Base-by-base conservation (phyloP, 2,797 vertebrate species). In the Helarctos malayanus region DNA sequence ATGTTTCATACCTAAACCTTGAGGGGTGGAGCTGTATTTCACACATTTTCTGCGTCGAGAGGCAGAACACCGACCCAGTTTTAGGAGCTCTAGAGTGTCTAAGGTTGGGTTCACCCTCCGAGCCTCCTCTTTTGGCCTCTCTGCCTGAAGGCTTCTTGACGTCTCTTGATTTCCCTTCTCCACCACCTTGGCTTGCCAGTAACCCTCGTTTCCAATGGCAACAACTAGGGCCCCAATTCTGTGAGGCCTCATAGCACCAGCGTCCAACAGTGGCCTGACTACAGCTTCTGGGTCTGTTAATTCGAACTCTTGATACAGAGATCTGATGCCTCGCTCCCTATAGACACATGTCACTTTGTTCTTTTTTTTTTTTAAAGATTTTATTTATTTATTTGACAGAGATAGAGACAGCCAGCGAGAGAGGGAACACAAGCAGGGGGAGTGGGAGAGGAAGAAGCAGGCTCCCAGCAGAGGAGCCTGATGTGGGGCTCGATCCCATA, bases 61-160 rank as follows among this genome's bases (percentile, higher is more conserved):
- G 29, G n/a, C 35, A 23, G 12, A 85, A 14, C 13, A 89, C 15
- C 0, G 1, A 38, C 13, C 32, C 9, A 4, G 23, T 49, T 19
- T 84, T 27, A 41, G 71, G 59, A 23, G 16, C 19, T 32, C n/a
- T 59, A 6, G 25, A 71, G 8, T 23, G 47, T 65, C 63, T 61
- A 8, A 14, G 2, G 4, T 32, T 5, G 32, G 3, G 3, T 10
- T 11, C 19, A 9, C 57, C 27, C 0, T 65, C 27, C 1, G 14
- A 45, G 19, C 18, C 23, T 35, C 47, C 7, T 18, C 8, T 7
- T 14, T 79, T 13, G 27, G 19, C 0, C 0, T 52, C 14, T 93
- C 45, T 38, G 32, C n/a, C 25, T 12, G n/a, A 32, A 52, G 2
- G 18, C 1, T 81, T 57, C 32, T 47, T 11, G 15, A 32, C 19